phyloP scores from a whole-genome alignment of 2,113 vertebrate genomes.

The Poeciliopsis turrubarensis region DNA sequence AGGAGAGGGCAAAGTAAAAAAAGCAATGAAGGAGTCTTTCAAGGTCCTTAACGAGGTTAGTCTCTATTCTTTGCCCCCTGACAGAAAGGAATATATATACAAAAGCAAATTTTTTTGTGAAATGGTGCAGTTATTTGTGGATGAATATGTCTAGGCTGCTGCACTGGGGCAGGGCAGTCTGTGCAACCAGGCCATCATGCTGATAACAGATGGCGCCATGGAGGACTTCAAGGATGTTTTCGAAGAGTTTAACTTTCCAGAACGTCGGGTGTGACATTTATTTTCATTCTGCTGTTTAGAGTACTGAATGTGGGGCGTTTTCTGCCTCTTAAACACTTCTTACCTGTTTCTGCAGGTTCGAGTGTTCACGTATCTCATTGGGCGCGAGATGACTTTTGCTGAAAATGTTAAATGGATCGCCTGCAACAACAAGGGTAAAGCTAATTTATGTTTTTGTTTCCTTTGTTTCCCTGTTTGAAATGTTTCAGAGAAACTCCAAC shows the following conservation, averaged over 20 bases:
- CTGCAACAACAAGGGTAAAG: conserved; percentile 93
- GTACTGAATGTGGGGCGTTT: neutral
- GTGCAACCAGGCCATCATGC: conserved; percentile 97
- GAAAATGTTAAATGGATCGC: conserved; percentile 93
- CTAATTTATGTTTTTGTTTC: neutral
- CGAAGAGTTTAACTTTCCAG: conserved; percentile 93
- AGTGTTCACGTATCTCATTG: conserved; percentile 95
- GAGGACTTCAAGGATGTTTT: conserved; percentile 92
- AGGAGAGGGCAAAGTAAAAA: conserved; percentile 90
- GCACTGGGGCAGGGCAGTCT: conserved; percentile 86
- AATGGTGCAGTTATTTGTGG: neutral
- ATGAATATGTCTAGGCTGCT: conserved; percentile 62
- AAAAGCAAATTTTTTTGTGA: neutral
- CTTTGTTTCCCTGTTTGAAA: neutral
- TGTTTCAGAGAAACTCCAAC: neutral
- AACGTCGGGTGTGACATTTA: conserved; percentile 83
- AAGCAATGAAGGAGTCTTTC: conserved; percentile 92
- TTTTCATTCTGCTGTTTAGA: neutral
- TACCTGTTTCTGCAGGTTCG: conserved; percentile 83
- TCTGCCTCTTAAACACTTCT: neutral
- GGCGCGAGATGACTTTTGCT: conserved; percentile 92
- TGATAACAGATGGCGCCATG: conserved; percentile 94
- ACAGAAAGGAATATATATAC: too few relatives aligned
- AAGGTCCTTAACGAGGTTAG: conserved; percentile 90
- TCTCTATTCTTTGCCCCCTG: neutral